phyloP scores from a whole-genome alignment of 2,888 invertebrate genomes.

The Incurvaria masculella region DNA sequence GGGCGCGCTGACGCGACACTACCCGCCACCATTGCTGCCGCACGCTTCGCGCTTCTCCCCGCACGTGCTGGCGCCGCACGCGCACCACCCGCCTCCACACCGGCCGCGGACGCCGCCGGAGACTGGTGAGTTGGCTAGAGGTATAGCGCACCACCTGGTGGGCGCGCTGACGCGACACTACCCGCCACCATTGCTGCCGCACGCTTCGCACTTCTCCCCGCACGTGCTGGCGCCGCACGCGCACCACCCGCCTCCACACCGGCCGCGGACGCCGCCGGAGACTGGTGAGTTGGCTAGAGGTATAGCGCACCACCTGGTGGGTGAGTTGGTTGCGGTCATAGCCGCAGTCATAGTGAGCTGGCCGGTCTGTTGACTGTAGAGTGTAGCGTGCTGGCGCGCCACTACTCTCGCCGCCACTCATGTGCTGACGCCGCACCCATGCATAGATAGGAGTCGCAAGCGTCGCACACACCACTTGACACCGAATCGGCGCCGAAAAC shows the following conservation, averaged over 20 bases:
- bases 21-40: conserved; percentile 47
- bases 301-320: too few species aligned
- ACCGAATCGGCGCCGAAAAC: too few species aligned
- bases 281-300: background rate
- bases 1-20: conserved; percentile 63
- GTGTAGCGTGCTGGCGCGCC: too few species aligned
- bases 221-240: conserved; percentile 51
- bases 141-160: conserved; percentile 72
- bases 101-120: background rate
- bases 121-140: conserved; percentile 36
- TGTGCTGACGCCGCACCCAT: too few species aligned
- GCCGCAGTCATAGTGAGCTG: too few species aligned
- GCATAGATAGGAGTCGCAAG: too few species aligned
- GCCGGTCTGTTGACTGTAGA: too few species aligned
- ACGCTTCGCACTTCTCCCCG: conserved; percentile 55
- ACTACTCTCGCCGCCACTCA: too few species aligned
- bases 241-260: background rate
- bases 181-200: conserved; percentile 47
- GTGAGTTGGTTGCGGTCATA: too few species aligned
- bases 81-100: conserved; percentile 18
- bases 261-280: background rate
- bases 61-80: conserved; percentile 48
- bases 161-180: conserved; percentile 64
- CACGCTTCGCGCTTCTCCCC: conserved; percentile 56
- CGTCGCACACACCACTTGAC: too few species aligned